phyloP scores from a whole-genome alignment of 2,797 vertebrate genomes.

The Bradypus variegatus region DNA sequence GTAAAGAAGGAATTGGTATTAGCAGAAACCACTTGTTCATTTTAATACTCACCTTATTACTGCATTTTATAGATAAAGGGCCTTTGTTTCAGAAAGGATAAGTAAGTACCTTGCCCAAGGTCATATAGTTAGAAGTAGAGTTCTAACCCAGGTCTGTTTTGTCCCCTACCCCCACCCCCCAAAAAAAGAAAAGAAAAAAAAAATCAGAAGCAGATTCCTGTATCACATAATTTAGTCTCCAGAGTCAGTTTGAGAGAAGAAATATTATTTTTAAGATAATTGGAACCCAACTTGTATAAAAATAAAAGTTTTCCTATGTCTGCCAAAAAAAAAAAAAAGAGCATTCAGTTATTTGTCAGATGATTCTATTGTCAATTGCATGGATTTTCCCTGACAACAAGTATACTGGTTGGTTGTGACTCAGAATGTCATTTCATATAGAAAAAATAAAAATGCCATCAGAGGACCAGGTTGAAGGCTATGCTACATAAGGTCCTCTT shows the following conservation, averaged over 20 bases:
- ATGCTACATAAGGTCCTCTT: background rate
- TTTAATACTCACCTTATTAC: background rate
- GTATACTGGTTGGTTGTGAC: background rate
- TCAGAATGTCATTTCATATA: conserved; percentile 1
- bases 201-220: background rate
- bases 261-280: conserved; percentile 1
- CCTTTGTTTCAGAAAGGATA: background rate
- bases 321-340: background rate
- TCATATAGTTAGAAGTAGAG: background rate
- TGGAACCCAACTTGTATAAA: background rate
- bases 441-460: background rate
- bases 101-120: background rate
- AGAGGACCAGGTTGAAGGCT: background rate
- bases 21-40: background rate
- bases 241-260: background rate
- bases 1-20: background rate
- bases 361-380: background rate
- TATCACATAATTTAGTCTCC: background rate
- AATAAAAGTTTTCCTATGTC: background rate
- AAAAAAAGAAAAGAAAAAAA: background rate
- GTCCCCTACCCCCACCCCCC: too few species aligned
- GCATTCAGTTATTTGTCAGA: background rate
- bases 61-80: background rate
- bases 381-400: background rate
- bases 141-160: background rate